These are phyloP conservation scores for Acrocephalus kingi DNA, from an alignment of 2,113 vertebrate genomes.

Conservation along the genomic window DNA sequence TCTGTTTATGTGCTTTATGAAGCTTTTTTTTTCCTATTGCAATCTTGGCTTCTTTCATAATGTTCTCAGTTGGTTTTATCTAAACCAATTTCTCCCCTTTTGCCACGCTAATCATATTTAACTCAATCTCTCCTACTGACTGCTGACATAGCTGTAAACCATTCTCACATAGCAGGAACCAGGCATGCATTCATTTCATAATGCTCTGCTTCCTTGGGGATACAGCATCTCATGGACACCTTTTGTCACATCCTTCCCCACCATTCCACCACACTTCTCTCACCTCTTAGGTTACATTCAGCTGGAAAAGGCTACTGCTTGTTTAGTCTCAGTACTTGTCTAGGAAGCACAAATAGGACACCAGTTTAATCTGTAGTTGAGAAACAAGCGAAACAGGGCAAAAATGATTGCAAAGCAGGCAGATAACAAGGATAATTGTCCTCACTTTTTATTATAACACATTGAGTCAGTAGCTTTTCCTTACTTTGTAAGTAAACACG, in stretches of 20 bases:
- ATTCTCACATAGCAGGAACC: not conserved
- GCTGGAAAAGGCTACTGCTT: not conserved
- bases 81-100: not conserved
- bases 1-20: not conserved
- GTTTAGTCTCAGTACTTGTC: not conserved
- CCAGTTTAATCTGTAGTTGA: not conserved
- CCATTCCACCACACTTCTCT: not conserved
- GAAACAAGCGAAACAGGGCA: not conserved
- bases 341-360: not conserved
- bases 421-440: not conserved
- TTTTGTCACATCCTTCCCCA: fast-evolving
- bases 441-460: not conserved
- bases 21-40: not conserved
- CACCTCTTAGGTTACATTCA: not conserved
- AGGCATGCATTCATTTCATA: not conserved
- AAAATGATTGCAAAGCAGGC: not conserved
- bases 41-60: not conserved
- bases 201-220: not conserved
- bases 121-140: not conserved
- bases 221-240: not conserved
- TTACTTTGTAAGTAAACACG: not conserved
- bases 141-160: not conserved
- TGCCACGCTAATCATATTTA: not conserved
- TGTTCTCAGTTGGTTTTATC: not conserved
- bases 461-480: not conserved